Base-by-base conservation (phyloP, 2,797 vertebrate genomes). In the Lacerta agilis region DNA sequence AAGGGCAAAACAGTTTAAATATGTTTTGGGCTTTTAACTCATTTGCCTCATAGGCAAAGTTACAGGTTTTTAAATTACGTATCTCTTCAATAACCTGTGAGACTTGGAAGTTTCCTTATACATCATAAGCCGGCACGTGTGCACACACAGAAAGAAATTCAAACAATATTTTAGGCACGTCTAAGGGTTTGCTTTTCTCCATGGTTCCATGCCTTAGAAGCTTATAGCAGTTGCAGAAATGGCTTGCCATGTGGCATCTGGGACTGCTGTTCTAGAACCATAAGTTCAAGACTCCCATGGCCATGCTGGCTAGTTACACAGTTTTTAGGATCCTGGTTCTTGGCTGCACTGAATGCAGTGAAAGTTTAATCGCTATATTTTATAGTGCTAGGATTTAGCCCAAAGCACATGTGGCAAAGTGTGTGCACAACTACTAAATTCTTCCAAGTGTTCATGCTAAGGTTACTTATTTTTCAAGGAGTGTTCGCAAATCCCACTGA, bases 331-430 rank as follows among this genome's bases (percentile, higher is more conserved):
- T 72, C 5, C 36, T 41, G 29, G 67, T 18, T 10, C 11, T 77
- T 87, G 79, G 75, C 38, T 88, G 18, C 72, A 85, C 36, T 61
- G 79, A n/a, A 84, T 84, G 23, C 29, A 29, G 3, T 73, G 36
- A 69, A n/a, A 79, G 8, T 76, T 82, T 75, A 8, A 23, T 45
- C 18, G 1, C 13, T 79, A 27, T n/a, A 17, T 78, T 64, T 55
- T 23, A 4, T 72, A 25, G 82, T 58, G 36, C 67, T 45, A 43
- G 33, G 33, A 17, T 43, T 79, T 88, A 18, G 18, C 27, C 18
- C 45, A 27, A 61, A 88, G 38, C 49, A 64, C 36, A 10, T 75
- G 33, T 80, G 38, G 41, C 15, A 23, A 49, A 23, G 10, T 9
- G 23, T 36, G 27, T 45, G 29, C 6, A 67, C 13, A 29, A 7